Conservation (phyloP, 2,888 invertebrate species). For the Taphrorychus bicolor region DNA sequence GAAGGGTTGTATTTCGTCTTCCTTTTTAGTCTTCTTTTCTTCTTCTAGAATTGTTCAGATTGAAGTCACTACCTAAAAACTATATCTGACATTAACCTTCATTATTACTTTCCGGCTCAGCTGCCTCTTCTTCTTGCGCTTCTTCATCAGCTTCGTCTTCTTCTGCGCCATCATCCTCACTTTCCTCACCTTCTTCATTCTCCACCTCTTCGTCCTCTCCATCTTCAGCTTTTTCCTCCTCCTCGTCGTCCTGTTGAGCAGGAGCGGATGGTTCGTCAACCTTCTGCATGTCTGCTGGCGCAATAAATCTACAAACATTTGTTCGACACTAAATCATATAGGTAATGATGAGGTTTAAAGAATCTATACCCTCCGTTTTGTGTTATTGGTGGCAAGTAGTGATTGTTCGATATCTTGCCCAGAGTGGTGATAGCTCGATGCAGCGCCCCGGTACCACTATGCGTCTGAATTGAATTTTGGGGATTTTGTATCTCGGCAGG, state of each 20-base stretch:
- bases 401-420: neutral
- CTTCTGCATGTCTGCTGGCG: conserved; percentile 44
- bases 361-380: conserved; percentile 7
- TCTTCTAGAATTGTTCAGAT: conserved; percentile 19
- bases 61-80: neutral
- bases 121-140: conserved; percentile 41
- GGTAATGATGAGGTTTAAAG: neutral
- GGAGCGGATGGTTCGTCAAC: conserved; percentile 45
- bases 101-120: conserved; percentile 34
- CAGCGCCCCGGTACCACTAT: neutral
- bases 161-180: conserved; percentile 32
- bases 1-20: neutral
- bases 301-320: conserved; percentile 28
- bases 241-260: conserved; percentile 29
- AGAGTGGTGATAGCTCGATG: neutral
- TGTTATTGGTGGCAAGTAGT: conserved; percentile 40
- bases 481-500: neutral
- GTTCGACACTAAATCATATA: neutral
- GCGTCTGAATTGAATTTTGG: neutral
- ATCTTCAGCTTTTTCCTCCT: conserved; percentile 30
- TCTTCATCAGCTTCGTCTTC: conserved; percentile 41
- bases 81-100: conserved; percentile 11
- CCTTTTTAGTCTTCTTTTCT: conserved; percentile 19
- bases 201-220: conserved; percentile 40
- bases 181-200: conserved; percentile 39